Conservation (phyloP, 2,113 vertebrate genomes). For the Rattus rattus region DNA sequence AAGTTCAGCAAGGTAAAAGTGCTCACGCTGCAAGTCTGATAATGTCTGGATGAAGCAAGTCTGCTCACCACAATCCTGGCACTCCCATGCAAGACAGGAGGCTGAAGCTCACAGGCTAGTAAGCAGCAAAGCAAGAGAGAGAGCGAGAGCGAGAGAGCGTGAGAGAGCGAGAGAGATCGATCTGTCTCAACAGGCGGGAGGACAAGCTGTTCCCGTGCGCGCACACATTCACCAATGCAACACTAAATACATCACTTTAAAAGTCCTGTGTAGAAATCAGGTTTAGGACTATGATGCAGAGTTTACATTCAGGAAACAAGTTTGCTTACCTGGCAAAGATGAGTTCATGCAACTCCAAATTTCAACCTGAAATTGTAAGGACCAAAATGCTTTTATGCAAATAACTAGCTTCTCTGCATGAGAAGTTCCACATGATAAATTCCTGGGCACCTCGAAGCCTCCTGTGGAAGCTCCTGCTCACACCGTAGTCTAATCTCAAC, state of each 20-base stretch:
- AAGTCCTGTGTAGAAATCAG: neutral
- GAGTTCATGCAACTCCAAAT: slow-evolving; percentile 99
- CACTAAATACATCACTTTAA: neutral
- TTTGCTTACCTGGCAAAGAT: slow-evolving; percentile 92
- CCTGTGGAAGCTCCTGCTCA: neutral
- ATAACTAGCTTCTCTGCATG: slow-evolving; percentile 48
- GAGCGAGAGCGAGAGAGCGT: no score
- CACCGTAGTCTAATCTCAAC: neutral
- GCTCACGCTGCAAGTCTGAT: neutral
- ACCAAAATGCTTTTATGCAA: slow-evolving; percentile 74
- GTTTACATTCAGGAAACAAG: slow-evolving; percentile 50
- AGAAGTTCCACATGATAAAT: slow-evolving; percentile 29
- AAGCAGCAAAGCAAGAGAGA: neutral
- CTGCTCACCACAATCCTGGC: neutral
- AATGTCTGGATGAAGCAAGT: neutral
- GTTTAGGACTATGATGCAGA: neutral
- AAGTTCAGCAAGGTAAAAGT: neutral
- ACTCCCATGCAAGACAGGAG: neutral
- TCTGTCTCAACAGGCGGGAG: neutral
- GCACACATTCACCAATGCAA: neutral
- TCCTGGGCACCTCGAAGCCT: neutral
- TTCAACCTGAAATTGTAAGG: slow-evolving; percentile 90
- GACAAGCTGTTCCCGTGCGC: neutral
- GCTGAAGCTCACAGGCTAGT: neutral
- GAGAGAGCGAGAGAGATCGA: no score